phyloP scores from a whole-genome alignment of 2,888 invertebrate genomes.

The Julus scandinavius region DNA sequence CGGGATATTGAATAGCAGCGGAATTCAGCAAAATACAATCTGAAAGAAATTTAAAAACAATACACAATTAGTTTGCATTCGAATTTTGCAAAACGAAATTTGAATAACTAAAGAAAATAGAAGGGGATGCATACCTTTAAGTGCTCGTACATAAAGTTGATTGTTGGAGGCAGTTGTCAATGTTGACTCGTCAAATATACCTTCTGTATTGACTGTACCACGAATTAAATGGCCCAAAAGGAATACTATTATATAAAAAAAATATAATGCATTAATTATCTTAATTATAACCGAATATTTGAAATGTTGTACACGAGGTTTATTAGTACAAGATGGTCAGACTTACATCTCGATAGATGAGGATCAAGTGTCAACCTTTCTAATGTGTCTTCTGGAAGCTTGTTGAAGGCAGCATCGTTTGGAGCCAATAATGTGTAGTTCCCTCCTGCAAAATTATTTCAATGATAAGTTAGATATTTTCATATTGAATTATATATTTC shows the following conservation, averaged over 20 bases:
- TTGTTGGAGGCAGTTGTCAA: conserved; percentile 49
- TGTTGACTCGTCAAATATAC: conserved; percentile 55
- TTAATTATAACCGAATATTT: background rate
- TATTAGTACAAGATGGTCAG: background rate
- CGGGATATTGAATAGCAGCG: conserved; percentile 55
- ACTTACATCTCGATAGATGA: conserved; percentile 52
- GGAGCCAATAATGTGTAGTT: conserved; percentile 55
- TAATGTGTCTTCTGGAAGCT: conserved; percentile 53
- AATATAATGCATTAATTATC: background rate
- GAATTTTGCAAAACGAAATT: background rate
- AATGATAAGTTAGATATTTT: background rate
- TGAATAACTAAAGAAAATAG: too few species aligned
- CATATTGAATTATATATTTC: background rate
- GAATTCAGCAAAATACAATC: conserved; percentile 56
- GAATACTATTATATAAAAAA: conserved; percentile 43
- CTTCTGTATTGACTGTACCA: conserved; percentile 55
- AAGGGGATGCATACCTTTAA: conserved; percentile 46
- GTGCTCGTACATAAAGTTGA: conserved; percentile 55
- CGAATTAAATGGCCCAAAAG: conserved; percentile 51
- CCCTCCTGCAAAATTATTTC: conserved; percentile 19
- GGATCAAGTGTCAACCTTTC: conserved; percentile 50
- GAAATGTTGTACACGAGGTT: background rate
- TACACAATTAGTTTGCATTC: background rate
- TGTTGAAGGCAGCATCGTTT: conserved; percentile 55
- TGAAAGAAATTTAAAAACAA: conserved; percentile 39